These are phyloP conservation scores for Phataginus tetradactyla DNA, from an alignment of 2,797 vertebrate species.

Conservation along the genomic window DNA sequence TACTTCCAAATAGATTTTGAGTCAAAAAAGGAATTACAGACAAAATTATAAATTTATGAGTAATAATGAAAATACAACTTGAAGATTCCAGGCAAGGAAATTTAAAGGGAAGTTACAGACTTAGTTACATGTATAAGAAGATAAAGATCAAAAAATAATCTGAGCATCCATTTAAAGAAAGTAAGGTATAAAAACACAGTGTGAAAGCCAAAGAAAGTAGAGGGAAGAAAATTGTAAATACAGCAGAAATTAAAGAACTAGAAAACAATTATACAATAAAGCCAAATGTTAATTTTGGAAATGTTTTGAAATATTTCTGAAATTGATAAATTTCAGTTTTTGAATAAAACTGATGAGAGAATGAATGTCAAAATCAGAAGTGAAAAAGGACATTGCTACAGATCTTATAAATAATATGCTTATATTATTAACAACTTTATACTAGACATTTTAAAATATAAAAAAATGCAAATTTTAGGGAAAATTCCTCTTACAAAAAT, in stretches of 20 bases:
- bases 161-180: slow-evolving; percentile 18
- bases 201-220: neutral
- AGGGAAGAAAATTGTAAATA: slow-evolving; percentile 3
- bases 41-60: slow-evolving; percentile 49
- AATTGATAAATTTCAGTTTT: slow-evolving; percentile 14
- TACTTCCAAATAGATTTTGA: slow-evolving; percentile 54
- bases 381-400: neutral
- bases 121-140: neutral
- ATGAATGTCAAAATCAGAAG: neutral
- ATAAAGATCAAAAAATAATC: slow-evolving; percentile 42
- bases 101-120: slow-evolving; percentile 34
- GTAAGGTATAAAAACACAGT: neutral
- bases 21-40: slow-evolving; percentile 45
- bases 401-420: neutral
- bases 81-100: slow-evolving; percentile 20
- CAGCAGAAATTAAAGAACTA: neutral
- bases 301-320: slow-evolving; percentile 10
- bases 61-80: slow-evolving; percentile 57
- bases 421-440: neutral
- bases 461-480: neutral
- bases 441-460: slow-evolving; percentile 4
- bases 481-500: neutral
- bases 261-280: neutral
- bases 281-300: neutral
- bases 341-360: neutral